Conservation (phyloP, 2,797 vertebrate genomes). For the Dallia pectoralis region DNA sequence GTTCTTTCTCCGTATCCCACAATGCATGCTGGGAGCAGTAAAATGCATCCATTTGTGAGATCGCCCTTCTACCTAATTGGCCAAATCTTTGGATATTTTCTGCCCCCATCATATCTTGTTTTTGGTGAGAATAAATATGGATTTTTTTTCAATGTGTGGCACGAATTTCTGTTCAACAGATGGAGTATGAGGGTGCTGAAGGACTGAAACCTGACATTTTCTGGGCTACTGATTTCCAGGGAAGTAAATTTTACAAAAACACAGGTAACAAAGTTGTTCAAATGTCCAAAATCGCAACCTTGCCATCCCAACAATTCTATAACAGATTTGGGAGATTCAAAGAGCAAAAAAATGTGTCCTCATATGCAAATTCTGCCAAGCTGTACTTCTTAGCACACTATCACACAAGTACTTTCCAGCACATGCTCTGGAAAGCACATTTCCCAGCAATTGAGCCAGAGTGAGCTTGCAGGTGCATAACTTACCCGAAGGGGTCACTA, state of each 20-base stretch:
- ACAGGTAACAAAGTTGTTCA: neutral
- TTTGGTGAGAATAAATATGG: neutral
- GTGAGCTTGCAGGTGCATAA: too few species aligned
- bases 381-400: too few species aligned
- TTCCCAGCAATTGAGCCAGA: too few species aligned
- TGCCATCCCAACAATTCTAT: too few species aligned
- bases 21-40: slow-evolving; percentile 74
- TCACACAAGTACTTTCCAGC: too few species aligned
- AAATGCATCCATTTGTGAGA: slow-evolving; percentile 55
- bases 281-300: too few species aligned
- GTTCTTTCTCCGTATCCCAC: slow-evolving; percentile 33
- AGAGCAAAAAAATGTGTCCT: too few species aligned
- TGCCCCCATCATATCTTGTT: neutral
- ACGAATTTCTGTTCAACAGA: neutral
- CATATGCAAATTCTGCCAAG: too few species aligned
- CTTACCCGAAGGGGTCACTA: too few species aligned
- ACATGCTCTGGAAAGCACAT: too few species aligned
- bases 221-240: neutral
- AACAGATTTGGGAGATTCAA: too few species aligned
- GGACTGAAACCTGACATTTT: neutral
- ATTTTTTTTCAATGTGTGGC: neutral
- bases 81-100: slow-evolving; percentile 23
- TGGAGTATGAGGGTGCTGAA: neutral
- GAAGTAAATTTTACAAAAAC: neutral
- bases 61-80: slow-evolving; percentile 41